Conservation (phyloP, 1,140 invertebrate genomes). For the Drosophila azteca region DNA sequence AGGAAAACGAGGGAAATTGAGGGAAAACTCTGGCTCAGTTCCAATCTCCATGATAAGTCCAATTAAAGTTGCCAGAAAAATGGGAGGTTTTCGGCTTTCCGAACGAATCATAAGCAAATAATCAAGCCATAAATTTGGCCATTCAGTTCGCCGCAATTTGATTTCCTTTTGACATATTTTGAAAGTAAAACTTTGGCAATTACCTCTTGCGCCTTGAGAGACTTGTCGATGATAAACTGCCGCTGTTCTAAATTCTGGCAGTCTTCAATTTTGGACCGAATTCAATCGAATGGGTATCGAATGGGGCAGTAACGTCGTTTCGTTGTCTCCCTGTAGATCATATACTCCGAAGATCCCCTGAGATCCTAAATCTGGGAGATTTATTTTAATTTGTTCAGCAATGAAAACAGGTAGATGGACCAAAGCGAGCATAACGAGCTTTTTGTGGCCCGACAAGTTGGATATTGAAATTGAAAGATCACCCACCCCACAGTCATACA, state of each 20-base stretch:
- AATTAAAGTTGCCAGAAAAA: conserved; percentile 75
- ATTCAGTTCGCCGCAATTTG: conserved; percentile 49
- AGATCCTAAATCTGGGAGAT: too few relatives aligned
- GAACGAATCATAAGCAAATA: conserved; percentile 73
- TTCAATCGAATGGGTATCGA: too few relatives aligned
- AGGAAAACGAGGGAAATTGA: conserved; percentile 48
- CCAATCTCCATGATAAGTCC: conserved; percentile 71
- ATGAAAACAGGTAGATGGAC: too few relatives aligned
- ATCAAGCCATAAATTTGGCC: conserved; percentile 78
- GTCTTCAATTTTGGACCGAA: not conserved
- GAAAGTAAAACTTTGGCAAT: conserved; percentile 68
- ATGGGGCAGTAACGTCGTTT: too few relatives aligned
- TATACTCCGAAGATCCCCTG: too few relatives aligned
- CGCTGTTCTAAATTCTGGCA: conserved; percentile 37
- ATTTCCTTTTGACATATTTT: conserved; percentile 61
- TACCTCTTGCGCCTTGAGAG: conserved; percentile 49
- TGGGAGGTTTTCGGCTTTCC: conserved; percentile 34
- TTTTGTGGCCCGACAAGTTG: too few relatives aligned
- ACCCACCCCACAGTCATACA: too few relatives aligned
- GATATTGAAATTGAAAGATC: too few relatives aligned
- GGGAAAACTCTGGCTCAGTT: conserved; percentile 42
- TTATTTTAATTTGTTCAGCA: too few relatives aligned
- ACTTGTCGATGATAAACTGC: conserved; percentile 68
- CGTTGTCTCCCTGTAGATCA: not conserved
- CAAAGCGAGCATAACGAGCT: too few relatives aligned